Conservation (phyloP, 23 tunicate species). For the Diplosoma virens region DNA sequence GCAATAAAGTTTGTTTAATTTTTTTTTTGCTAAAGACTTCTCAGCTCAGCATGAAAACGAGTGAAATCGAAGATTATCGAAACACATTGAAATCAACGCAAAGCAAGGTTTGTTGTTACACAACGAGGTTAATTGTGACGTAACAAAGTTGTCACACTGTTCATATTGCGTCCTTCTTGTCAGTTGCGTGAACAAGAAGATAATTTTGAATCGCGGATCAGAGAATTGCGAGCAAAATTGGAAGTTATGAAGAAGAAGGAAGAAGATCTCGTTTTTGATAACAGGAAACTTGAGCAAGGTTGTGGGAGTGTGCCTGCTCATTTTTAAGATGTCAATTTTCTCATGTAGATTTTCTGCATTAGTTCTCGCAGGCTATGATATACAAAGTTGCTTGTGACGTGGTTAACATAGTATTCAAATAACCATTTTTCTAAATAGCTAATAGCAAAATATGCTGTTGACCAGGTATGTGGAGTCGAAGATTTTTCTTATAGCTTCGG, state of each 20-base stretch:
- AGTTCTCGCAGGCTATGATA: too few relatives aligned
- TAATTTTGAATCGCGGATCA: neutral
- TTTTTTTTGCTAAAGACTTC: slow-evolving; percentile 3
- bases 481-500: too few relatives aligned
- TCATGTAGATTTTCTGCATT: too few relatives aligned
- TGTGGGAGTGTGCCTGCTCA: too few relatives aligned
- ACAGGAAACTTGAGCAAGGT: slow-evolving; percentile 3
- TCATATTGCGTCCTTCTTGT: too few relatives aligned
- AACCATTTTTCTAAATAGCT: too few relatives aligned
- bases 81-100: slow-evolving; percentile 5
- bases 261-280: slow-evolving; percentile 2
- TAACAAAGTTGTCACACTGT: neutral
- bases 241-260: slow-evolving; percentile 8
- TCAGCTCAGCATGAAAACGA: slow-evolving; percentile 16
- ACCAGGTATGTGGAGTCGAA: too few relatives aligned
- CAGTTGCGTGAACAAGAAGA: slow-evolving; percentile 21
- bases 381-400: too few relatives aligned
- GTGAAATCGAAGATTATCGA: slow-evolving; percentile 18
- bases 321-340: too few relatives aligned
- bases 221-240: neutral
- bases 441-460: too few relatives aligned
- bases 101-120: slow-evolving; percentile 15
- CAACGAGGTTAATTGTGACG: neutral
- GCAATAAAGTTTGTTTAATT: neutral
- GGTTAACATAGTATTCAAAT: too few relatives aligned